Conservation (phyloP, 2,113 vertebrate species). For the Ceyx cyanopectus region DNA sequence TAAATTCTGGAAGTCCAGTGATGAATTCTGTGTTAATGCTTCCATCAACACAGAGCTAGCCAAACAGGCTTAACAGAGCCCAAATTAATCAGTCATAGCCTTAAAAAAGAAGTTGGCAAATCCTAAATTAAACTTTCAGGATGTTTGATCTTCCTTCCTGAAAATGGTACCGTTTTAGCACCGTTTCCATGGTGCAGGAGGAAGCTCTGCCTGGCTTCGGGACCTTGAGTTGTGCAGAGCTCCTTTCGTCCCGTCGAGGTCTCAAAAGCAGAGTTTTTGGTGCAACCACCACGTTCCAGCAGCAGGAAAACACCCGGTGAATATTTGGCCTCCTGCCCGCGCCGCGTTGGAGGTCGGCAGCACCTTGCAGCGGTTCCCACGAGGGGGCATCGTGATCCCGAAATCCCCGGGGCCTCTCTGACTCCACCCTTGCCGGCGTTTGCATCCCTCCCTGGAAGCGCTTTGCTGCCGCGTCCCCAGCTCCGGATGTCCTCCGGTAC, state of each 20-base stretch:
- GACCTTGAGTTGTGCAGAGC: not conserved
- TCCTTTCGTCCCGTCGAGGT: not conserved
- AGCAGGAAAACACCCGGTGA: not conserved
- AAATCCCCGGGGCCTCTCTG: not conserved
- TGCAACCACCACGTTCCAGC: fast-evolving
- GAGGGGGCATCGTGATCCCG: constrained; percentile 61
- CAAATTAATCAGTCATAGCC: not conserved
- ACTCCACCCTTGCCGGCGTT: not conserved
- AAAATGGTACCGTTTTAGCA: not conserved
- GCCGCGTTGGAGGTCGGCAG: fast-evolving
- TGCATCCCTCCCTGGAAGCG: not conserved
- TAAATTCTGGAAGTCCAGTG: not conserved
- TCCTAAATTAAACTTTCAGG: not conserved
- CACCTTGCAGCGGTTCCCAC: constrained; percentile 18
- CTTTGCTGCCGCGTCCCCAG: fast-evolving
- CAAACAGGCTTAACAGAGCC: not conserved
- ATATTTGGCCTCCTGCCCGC: not conserved
- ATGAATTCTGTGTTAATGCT: fast-evolving
- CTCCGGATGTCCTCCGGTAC: fast-evolving
- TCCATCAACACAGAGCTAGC: not conserved
- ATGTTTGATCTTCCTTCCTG: not conserved
- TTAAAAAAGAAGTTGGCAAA: not conserved
- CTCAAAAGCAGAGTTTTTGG: not conserved
- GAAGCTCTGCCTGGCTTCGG: not conserved
- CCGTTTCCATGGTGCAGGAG: not conserved